Evolutionary conservation across 2,888 invertebrate genomes (phyloP).

Genomic region (Yponomeuta evonymella): DNA sequence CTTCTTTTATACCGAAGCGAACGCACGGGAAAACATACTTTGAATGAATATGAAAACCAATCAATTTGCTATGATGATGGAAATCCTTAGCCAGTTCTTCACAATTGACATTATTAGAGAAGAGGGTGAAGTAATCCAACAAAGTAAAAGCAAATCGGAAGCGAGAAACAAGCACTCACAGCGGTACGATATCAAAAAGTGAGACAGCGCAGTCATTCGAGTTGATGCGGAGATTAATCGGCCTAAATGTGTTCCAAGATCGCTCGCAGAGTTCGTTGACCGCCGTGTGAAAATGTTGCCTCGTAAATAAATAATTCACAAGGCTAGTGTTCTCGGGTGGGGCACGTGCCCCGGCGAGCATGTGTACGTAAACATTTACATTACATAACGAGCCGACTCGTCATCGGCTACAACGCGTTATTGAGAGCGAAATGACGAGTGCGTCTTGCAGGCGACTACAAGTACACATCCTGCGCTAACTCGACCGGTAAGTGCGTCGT

Average conservation of each 20-base stretch:
- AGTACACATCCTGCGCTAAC: constrained; percentile 33
- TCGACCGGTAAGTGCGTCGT: background rate
- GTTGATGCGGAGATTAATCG: constrained; percentile 62
- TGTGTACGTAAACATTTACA: constrained; percentile 75
- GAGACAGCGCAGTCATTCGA: constrained; percentile 22
- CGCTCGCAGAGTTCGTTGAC: constrained; percentile 66
- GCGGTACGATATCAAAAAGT: background rate
- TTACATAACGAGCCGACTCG: constrained; percentile 69
- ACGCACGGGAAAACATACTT: background rate
- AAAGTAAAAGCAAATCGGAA: constrained; percentile 4
- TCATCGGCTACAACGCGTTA: constrained; percentile 63
- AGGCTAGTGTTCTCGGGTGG: constrained; percentile 73
- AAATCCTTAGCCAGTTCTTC: background rate
- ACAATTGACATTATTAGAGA: background rate
- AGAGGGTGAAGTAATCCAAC: constrained; percentile 6
- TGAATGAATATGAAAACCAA: background rate
- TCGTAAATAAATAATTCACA: constrained; percentile 77
- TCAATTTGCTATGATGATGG: background rate
- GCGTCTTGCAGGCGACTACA: constrained; percentile 46
- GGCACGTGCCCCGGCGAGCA: constrained; percentile 64
- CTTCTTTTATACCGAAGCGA: background rate
- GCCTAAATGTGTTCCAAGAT: constrained; percentile 70
- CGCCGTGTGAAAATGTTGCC: constrained; percentile 74
- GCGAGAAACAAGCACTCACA: background rate
- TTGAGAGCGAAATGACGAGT: constrained; percentile 60